Evolutionary conservation across 2,113 vertebrate genomes (phyloP), one percentile per base, ranked within the genome.

Genomic region (Pavo muticus): DNA sequence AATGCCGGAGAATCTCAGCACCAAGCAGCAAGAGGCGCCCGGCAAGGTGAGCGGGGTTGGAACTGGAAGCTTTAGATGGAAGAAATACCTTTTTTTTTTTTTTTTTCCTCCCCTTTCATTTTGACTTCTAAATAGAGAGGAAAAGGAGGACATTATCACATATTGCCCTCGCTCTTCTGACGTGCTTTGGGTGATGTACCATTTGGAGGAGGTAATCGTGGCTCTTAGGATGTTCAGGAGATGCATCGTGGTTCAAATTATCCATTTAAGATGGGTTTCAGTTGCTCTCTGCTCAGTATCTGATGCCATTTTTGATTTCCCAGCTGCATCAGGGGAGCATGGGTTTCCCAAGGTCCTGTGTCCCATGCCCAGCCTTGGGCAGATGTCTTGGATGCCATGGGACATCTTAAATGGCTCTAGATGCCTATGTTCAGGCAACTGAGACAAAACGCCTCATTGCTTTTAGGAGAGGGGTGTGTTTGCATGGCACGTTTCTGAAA

Each of bases 1-100:
- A 92, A 99, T 98, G 97, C 99, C 99, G 0, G 99, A 99, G 96
- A 99, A 99, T 96, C 99, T 99, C 94, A 99, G 99, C 98, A 99
- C 98, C 65, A 99, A 98, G 96, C 98, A 98, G 12, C 98, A 98
- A 64, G 98, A 99, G 17, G 95, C 97, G 67, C 97, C 98, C 19
- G 11, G 95, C 96, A 99, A 99, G 98, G 99, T 99, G 64, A 76
- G 96, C 15, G 9, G 9, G 63, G 39, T 10, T 60, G 35, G 44
- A 45, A 35, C 16, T 11, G 27, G 18, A 59, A 15, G 13, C 52
- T 24, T 16, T 4, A 9, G 35, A 4, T 76, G 60, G 71, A 19
- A 59, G 23, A 57, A 81, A 39, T 3, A 7, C 13, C 4, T 7
- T 6, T 23, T 29, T 14, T 17, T 11, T 39, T 60, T 30, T 30